These are phyloP conservation scores for Oenanthe oenanthe DNA, from an alignment of 2,113 vertebrate species.

Conservation along the genomic window DNA sequence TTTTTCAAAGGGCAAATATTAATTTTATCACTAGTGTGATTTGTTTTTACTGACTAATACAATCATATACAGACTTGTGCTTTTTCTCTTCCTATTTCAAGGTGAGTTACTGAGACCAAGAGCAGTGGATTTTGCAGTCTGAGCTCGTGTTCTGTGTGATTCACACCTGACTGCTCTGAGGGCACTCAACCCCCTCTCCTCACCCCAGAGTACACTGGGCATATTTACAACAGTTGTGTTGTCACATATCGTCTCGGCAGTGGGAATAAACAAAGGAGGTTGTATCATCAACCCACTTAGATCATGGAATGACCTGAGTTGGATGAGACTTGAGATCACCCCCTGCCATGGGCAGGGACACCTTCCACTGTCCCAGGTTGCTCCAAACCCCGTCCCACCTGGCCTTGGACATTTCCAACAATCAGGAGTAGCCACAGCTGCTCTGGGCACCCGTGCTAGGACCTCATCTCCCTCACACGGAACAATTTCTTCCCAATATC, in stretches of 20 bases:
- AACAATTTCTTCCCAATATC: neutral
- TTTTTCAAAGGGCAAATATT: fast-evolving
- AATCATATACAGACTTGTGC: neutral
- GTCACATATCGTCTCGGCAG: fast-evolving
- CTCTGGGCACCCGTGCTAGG: neutral
- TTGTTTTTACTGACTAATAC: neutral
- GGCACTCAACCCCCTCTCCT: neutral
- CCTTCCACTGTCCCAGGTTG: neutral
- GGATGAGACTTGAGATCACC: neutral
- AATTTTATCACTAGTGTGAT: neutral
- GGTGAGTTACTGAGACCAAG: neutral
- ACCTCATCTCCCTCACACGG: fast-evolving
- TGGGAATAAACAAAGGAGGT: fast-evolving
- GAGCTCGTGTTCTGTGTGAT: fast-evolving
- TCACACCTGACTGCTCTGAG: neutral
- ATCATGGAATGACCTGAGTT: too few relatives aligned
- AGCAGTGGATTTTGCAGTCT: neutral
- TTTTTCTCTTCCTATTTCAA: neutral
- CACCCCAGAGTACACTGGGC: fast-evolving
- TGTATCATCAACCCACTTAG: fast-evolving
- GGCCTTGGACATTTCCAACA: neutral
- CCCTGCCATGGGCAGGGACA: neutral
- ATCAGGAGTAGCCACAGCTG: neutral
- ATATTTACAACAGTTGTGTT: neutral
- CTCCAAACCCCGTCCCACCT: fast-evolving